phyloP scores from a whole-genome alignment of 2,888 invertebrate species.

The Aelia acuminata region DNA sequence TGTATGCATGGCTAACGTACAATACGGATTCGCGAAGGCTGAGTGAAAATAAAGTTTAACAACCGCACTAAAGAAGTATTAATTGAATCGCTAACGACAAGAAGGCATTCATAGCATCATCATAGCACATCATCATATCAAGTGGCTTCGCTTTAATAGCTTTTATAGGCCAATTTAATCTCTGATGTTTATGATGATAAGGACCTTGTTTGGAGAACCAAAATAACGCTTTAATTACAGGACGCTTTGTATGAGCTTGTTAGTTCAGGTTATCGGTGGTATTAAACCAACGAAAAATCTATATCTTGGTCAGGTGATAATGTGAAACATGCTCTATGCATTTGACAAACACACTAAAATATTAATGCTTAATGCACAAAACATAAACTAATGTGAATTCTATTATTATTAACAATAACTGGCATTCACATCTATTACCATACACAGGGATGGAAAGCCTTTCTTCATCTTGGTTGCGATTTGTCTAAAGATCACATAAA shows the following conservation, averaged over 20 bases:
- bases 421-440: too few relatives aligned
- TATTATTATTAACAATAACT: too few relatives aligned
- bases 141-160: background rate
- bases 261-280: background rate
- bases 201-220: background rate
- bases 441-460: too few relatives aligned
- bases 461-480: too few relatives aligned
- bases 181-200: background rate
- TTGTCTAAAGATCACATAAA: too few relatives aligned
- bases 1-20: background rate
- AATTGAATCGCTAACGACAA: background rate
- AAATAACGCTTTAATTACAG: background rate
- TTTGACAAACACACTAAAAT: too few relatives aligned
- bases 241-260: background rate
- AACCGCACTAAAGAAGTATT: slow-evolving; percentile 11
- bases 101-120: background rate
- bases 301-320: background rate
- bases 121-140: background rate
- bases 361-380: too few relatives aligned
- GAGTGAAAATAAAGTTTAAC: background rate
- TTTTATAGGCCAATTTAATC: background rate
- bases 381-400: too few relatives aligned
- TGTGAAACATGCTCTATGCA: too few relatives aligned
- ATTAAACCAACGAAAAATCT: background rate
- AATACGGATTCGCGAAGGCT: background rate